Conservation (phyloP, 2,888 invertebrate genomes). For the Pristionchus fissidentatus region DNA sequence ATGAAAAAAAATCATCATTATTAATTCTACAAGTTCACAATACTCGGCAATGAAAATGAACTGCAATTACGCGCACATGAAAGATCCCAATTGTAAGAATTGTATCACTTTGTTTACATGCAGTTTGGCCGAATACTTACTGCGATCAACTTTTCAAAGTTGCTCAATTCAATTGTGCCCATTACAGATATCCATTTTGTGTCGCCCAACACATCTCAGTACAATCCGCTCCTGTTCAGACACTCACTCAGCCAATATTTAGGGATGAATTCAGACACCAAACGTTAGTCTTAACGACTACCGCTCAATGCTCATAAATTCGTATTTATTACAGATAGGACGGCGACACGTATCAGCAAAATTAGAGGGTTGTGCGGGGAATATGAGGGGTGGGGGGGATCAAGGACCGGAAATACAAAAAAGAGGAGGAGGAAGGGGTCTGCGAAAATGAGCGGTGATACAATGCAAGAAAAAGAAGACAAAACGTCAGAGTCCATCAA, state of each 20-base stretch:
- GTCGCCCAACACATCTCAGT: background rate
- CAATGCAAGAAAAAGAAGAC: too few species aligned
- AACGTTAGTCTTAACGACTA: background rate
- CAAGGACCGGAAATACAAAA: background rate
- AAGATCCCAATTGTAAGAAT: too few species aligned
- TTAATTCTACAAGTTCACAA: too few species aligned
- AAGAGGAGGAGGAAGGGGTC: background rate
- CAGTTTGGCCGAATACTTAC: too few species aligned
- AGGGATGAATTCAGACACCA: background rate
- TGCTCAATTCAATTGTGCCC: too few species aligned
- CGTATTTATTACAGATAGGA: conserved; percentile 32
- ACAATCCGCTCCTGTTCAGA: background rate
- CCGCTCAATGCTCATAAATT: background rate
- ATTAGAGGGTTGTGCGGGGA: conserved; percentile 14
- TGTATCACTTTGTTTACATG: too few species aligned
- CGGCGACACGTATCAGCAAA: conserved; percentile 28
- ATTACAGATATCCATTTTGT: background rate
- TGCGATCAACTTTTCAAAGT: too few species aligned
- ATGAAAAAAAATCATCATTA: too few species aligned
- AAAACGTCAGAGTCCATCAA: too few species aligned
- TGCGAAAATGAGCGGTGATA: conserved; percentile 5
- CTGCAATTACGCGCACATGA: too few species aligned
- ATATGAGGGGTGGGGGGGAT: background rate
- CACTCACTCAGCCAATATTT: background rate
- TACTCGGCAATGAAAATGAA: too few species aligned